A percentile compares a stretch with the other conserved stretches of the same genome.
Conservation (phyloP, 2,797 vertebrate species). For the Benthosema pterotum region DNA sequence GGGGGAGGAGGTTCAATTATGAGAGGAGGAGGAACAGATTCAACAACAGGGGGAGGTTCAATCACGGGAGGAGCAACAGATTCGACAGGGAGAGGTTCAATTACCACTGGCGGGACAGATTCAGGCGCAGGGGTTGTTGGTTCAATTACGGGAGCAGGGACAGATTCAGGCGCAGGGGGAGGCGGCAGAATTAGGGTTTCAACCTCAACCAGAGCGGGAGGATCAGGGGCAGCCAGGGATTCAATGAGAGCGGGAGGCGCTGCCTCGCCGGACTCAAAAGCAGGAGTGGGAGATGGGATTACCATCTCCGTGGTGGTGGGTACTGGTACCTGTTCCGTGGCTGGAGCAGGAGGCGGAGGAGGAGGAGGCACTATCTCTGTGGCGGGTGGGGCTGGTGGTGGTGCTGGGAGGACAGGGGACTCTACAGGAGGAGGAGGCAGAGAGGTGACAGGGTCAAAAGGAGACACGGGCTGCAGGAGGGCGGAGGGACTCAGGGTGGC, state of each 20-base stretch:
- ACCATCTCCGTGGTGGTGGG: conserved; percentile 55
- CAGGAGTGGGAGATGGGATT: conserved; percentile 36
- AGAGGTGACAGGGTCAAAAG: conserved; percentile 66
- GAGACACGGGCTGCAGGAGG: conserved; percentile 53
- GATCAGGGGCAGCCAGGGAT: background rate
- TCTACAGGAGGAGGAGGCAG: conserved; percentile 49
- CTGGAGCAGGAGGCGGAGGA: conserved; percentile 47
- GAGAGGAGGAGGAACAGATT: conserved; percentile 34
- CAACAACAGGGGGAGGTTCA: conserved; percentile 47
- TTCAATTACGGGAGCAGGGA: conserved; percentile 29
- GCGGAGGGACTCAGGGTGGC: conserved; percentile 37
- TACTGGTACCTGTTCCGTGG: conserved; percentile 68
- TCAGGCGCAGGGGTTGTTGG: conserved; percentile 4
- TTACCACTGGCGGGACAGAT: conserved; percentile 23
- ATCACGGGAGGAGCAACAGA: conserved; percentile 24
- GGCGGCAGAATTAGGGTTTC: conserved; percentile 42
- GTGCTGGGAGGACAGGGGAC: conserved; percentile 51
- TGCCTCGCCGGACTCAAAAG: conserved; percentile 12
- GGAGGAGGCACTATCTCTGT: conserved; percentile 46
- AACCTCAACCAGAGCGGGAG: conserved; percentile 29
- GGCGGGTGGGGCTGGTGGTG: conserved; percentile 46
- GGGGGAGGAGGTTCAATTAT: conserved; percentile 24
- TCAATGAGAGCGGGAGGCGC: conserved; percentile 44
- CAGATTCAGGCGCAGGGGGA: conserved; percentile 12
- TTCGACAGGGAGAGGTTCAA: conserved; percentile 34